Percentiles rank a stretch among this genome's conserved stretches.
Conservation (phyloP, 2,888 invertebrate genomes). For the Drosophila colorata region DNA sequence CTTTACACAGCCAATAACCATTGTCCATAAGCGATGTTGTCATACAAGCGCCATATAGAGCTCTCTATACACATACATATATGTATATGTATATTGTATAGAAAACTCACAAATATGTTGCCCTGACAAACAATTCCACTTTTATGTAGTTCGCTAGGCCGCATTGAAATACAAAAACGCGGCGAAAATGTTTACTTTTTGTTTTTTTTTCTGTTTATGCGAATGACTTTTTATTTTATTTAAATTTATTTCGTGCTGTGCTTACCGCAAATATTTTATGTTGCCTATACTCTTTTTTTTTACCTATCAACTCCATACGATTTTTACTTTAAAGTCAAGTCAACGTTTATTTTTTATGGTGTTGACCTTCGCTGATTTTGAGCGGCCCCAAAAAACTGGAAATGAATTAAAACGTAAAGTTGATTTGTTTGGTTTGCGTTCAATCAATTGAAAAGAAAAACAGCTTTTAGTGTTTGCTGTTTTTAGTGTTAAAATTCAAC, state of each 20-base stretch:
- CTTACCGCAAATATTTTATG: slow-evolving; percentile 37
- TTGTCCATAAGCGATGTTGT: slow-evolving; percentile 52
- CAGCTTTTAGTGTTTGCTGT: not conserved
- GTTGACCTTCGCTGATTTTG: slow-evolving; percentile 55
- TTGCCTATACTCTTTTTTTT: slow-evolving; percentile 27
- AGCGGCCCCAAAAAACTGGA: slow-evolving; percentile 61
- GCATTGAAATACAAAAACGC: not conserved
- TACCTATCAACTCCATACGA: slow-evolving; percentile 13
- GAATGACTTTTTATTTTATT: slow-evolving; percentile 12
- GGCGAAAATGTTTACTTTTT: slow-evolving; percentile 1
- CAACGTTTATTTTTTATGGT: slow-evolving; percentile 40
- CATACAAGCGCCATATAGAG: slow-evolving; percentile 50
- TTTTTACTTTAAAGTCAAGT: slow-evolving; percentile 34
- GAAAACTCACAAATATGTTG: slow-evolving; percentile 4
- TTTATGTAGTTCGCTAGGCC: not conserved
- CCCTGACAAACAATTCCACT: slow-evolving; percentile 9
- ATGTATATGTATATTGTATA: not conserved
- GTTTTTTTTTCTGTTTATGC: not conserved
- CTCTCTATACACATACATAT: not conserved
- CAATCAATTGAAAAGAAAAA: slow-evolving; percentile 16
- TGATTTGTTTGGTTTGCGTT: slow-evolving; percentile 24
- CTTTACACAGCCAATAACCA: slow-evolving; percentile 8
- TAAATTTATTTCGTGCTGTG: slow-evolving; percentile 20
- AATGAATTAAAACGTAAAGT: slow-evolving; percentile 41
- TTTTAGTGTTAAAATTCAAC: slow-evolving; percentile 7